phyloP scores from a whole-genome alignment of 2,113 vertebrate species.

The Turnix velox region DNA sequence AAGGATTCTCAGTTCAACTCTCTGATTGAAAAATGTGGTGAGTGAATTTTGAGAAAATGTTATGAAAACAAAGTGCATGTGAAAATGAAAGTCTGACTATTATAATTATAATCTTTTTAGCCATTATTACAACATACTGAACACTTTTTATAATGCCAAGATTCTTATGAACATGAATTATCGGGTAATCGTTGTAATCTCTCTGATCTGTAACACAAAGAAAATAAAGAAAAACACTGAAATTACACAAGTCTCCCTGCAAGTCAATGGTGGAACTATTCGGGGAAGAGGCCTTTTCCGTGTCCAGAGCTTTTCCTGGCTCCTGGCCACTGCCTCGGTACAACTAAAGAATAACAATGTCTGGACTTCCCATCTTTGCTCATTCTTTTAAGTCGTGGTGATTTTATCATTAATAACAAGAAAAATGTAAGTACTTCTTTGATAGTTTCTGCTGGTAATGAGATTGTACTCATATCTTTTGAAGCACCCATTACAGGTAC shows the following conservation, averaged over 20 bases:
- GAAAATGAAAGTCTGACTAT: not conserved
- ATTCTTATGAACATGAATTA: not conserved
- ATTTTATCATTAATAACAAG: constrained; percentile 11
- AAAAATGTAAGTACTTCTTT: not conserved
- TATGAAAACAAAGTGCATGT: not conserved
- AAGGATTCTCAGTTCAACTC: not conserved
- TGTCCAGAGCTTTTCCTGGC: not conserved
- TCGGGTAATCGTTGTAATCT: not conserved
- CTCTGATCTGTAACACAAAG: not conserved
- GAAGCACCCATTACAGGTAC: not conserved
- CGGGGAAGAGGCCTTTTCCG: not conserved
- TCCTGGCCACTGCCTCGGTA: not conserved
- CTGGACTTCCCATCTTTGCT: not conserved
- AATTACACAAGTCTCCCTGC: not conserved
- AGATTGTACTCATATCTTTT: not conserved
- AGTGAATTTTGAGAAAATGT: not conserved
- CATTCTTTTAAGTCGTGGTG: not conserved
- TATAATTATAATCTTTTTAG: not conserved
- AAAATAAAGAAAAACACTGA: not conserved
- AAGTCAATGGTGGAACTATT: not conserved
- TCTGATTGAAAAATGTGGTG: not conserved
- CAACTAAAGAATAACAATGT: not conserved
- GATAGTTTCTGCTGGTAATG: not conserved
- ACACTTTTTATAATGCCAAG: not conserved
- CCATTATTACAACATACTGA: not conserved